Evolutionary conservation across 2,888 invertebrate genomes (phyloP).

Genomic region (Hydrotaea diabolus): DNA sequence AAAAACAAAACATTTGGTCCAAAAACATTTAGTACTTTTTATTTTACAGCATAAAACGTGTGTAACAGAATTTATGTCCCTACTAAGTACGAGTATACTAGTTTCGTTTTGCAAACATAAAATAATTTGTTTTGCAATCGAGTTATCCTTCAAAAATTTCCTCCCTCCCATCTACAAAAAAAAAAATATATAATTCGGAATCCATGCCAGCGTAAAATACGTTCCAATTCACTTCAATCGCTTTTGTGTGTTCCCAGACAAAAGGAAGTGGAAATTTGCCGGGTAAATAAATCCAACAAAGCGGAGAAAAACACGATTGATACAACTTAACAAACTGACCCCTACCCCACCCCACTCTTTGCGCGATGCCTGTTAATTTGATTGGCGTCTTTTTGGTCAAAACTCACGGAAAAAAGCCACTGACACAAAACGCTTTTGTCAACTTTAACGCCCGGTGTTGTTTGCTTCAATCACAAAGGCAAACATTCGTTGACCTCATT

Average conservation of each 20-base stretch:
- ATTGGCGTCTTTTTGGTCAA: neutral
- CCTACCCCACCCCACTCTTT: too few relatives aligned
- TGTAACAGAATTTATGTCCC: too few relatives aligned
- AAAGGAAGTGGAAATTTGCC: neutral
- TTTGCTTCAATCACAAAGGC: neutral
- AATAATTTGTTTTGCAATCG: neutral
- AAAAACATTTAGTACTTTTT: too few relatives aligned
- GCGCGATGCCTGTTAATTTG: conserved; percentile 11
- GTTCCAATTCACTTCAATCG: neutral
- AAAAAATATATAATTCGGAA: neutral
- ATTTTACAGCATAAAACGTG: too few relatives aligned
- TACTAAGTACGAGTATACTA: too few relatives aligned
- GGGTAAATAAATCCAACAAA: neutral
- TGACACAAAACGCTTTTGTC: neutral
- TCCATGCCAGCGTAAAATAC: neutral
- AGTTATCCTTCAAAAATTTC: neutral
- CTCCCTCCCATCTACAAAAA: too few relatives aligned
- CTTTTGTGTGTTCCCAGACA: neutral
- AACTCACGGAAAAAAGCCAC: conserved; percentile 7
- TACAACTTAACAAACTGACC: conserved; percentile 9
- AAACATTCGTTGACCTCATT: conserved; percentile 8
- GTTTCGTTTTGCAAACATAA: neutral
- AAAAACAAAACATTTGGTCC: too few relatives aligned
- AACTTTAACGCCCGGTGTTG: neutral
- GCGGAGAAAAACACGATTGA: conserved; percentile 30